Base-by-base conservation (phyloP, 1,140 invertebrate species). In the Drosophila gunungcola region DNA sequence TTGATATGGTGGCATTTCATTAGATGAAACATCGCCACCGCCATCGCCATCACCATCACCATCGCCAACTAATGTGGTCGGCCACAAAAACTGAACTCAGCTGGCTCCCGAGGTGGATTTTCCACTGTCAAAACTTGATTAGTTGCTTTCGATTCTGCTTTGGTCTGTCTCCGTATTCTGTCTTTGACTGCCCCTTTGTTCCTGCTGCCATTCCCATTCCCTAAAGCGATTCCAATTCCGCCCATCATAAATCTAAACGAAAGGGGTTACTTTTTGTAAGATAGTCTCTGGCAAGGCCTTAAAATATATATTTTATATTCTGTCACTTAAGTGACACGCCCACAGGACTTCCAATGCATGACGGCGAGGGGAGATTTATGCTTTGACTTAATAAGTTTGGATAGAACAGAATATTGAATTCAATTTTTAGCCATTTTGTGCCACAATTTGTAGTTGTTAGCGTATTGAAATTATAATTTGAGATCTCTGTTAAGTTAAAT, bases 121-220 rank as follows among this genome's bases (percentile, higher is more conserved):
- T 83, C 62, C 60, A 76, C 67, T 88, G 83, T 83, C 84, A 88
- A 88, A 88, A 88, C 46, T 80, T 88, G 84, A 88, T 88, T 83
- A 88, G 84, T 88, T 68, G 79, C 62, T 76, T 83, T 76, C 77
- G 76, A 83, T 89, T 72, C 62, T 45, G 58, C 63, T 72, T 65
- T 75, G 55, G 51, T 42, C 65, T 43, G 48, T 34, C 61, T 64
- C 36, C 45, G 55, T 46, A 25, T 61, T 34, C 32, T 42, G 32
- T 11, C 10, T 7, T 29, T 34, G 42, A 6, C 29, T 58, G 68
- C 43, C 43, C 55, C 48, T 62, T 68, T 58, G 57, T 55, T 49
- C 41, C 55, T 63, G 46, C 39, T 69, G 58, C 38, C 49, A 49
- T 45, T 65, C 54, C 38, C 49, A 49, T 45, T 65, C 54, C 38